phyloP scores from a whole-genome alignment of 2,888 invertebrate species.

The Schizaphis graminum region DNA sequence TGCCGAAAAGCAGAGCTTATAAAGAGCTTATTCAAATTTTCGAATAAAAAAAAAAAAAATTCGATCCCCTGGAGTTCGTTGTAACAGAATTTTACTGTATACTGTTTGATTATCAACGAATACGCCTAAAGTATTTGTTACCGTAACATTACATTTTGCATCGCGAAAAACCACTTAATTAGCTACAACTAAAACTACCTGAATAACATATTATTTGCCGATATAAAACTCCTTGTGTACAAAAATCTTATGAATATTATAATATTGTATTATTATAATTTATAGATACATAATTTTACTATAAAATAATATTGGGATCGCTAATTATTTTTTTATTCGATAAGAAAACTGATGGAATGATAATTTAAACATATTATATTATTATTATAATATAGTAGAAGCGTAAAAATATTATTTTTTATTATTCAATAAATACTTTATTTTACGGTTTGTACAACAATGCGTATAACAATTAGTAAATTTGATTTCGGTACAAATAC shows the following conservation, averaged over 20 bases:
- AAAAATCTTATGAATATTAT: background rate
- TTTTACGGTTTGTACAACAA: too few relatives aligned
- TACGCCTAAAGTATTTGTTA: background rate
- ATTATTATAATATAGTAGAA: too few relatives aligned
- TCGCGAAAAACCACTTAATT: background rate
- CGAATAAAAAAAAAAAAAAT: too few relatives aligned
- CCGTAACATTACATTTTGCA: background rate
- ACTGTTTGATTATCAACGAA: background rate
- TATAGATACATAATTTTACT: background rate
- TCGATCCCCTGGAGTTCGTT: too few relatives aligned
- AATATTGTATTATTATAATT: background rate
- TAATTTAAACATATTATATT: too few relatives aligned
- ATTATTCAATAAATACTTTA: too few relatives aligned
- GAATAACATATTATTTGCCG: background rate
- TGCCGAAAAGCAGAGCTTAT: too few relatives aligned
- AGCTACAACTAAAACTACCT: background rate
- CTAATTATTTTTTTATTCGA: background rate
- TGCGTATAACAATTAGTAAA: too few relatives aligned
- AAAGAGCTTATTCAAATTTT: too few relatives aligned
- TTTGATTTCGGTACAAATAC: too few relatives aligned
- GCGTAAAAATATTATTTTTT: too few relatives aligned
- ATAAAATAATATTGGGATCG: background rate
- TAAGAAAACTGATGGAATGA: background rate
- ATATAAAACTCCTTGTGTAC: background rate
- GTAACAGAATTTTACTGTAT: too few relatives aligned